A percentile compares a stretch with the other conserved stretches of the same genome.
phyloP scores from a whole-genome alignment of 1,140 invertebrate species.

The Reticulitermes speratus region DNA sequence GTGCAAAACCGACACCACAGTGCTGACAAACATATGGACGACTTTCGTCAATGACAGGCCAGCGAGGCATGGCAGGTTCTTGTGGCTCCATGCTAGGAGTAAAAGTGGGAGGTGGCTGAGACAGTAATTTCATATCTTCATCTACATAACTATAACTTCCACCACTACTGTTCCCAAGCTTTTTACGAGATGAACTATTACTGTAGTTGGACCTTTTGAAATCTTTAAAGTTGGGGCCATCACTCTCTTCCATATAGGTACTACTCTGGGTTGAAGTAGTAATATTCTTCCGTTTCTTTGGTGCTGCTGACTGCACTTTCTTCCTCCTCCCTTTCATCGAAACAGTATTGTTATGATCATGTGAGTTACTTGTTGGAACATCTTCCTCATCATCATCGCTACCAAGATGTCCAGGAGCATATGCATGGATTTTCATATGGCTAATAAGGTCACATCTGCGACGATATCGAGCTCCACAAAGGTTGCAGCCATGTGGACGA shows the following conservation, averaged over 20 bases:
- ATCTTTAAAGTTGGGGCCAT: conserved; percentile 39
- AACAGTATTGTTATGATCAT: background rate
- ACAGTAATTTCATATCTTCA: conserved; percentile 50
- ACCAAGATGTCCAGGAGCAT: conserved; percentile 50
- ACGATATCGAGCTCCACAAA: conserved; percentile 74
- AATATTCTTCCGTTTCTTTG: conserved; percentile 45
- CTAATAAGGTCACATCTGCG: conserved; percentile 76
- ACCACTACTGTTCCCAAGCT: conserved; percentile 23
- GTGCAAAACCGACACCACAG: conserved; percentile 74
- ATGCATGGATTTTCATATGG: conserved; percentile 78
- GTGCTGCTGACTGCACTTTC: conserved; percentile 45
- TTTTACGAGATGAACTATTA: conserved; percentile 16
- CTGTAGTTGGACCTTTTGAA: conserved; percentile 34
- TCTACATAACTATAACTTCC: conserved; percentile 43
- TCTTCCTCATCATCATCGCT: conserved; percentile 42
- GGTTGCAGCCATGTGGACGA: conserved; percentile 71
- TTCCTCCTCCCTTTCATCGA: conserved; percentile 48
- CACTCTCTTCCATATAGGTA: background rate
- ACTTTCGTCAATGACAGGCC: conserved; percentile 66
- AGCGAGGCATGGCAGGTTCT: conserved; percentile 43
- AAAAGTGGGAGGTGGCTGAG: conserved; percentile 46
- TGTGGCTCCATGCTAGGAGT: conserved; percentile 33
- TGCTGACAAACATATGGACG: conserved; percentile 78
- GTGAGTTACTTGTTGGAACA: background rate
- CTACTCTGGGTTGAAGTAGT: conserved; percentile 39